Base-by-base conservation (phyloP, 2,888 invertebrate species). In the Aleiodes testaceus region DNA sequence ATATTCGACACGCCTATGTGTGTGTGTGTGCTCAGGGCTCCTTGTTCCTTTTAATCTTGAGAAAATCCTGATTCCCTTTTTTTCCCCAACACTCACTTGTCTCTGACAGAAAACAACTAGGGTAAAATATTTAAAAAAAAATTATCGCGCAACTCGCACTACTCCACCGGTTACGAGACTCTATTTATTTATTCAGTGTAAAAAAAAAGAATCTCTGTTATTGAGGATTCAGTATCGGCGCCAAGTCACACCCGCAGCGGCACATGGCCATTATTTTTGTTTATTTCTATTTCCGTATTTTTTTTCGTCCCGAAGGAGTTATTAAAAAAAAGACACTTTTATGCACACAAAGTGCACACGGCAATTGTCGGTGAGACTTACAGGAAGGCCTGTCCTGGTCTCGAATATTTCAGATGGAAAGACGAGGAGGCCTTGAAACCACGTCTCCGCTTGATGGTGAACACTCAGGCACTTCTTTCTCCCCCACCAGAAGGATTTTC, bases 231-330 rank as follows among this genome's bases (percentile, higher is more conserved):
- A 65, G 67, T 70, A 72, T 69, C 72, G 74, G 77, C 77, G 72
- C 79, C 73, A 78, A 77, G 78, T 78, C 77, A 80, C 81, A 78
- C 82, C 79, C 81, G 80, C 75, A 77, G 76, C 80, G 77, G 79
- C 82, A 83, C 83, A 84, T 84, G 82, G 83, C 82, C 79, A 79
- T 11, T 55, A 6, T 55, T 55, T 52, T 52, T 52, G 36, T 36
- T 36, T 36, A 11, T 36, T 36, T 36, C 2, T 36, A 2, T 36
- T 36, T 36, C 7, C 3, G 36, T 36, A 3, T 26, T 36, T 36
- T 36, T 9, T 36, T 36, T 36, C 6, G 7, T 6, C 0, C 9
- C 36, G 9, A 36, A 6, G 36, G 36, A 36, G 1, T 26, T 26
- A 5, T 2, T 2, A 22, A 50, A 20, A 7, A 12, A 20, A 11